phyloP scores from a whole-genome alignment of 2,888 invertebrate species.

The Drosophila borealis region DNA sequence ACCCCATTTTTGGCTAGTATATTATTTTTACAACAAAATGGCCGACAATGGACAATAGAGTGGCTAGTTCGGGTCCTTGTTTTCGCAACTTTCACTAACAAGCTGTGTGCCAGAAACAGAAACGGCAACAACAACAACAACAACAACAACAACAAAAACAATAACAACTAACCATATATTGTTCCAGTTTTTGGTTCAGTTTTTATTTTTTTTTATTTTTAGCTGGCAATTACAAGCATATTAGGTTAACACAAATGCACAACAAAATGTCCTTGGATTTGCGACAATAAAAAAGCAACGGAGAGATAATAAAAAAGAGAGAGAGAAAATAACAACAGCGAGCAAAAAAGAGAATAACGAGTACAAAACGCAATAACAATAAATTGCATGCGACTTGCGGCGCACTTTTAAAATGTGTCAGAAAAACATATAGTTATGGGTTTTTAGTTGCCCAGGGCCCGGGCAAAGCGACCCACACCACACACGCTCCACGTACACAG shows the following conservation, averaged over 20 bases:
- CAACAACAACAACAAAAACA: no score
- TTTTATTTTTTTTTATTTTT: constrained; percentile 36
- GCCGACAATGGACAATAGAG: constrained; percentile 43
- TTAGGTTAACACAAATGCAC: constrained; percentile 73
- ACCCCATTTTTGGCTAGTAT: constrained; percentile 7
- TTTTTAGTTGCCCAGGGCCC: constrained; percentile 61
- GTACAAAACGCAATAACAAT: constrained; percentile 67
- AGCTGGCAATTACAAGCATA: constrained; percentile 71
- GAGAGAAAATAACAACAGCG: constrained; percentile 6
- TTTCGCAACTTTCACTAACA: constrained; percentile 63
- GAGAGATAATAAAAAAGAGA: background rate
- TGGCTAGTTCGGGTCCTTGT: constrained; percentile 43
- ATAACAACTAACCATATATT: constrained; percentile 31
- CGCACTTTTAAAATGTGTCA: constrained; percentile 74
- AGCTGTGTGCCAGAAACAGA: constrained; percentile 53
- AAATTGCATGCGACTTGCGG: constrained; percentile 72
- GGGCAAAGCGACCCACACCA: constrained; percentile 5
- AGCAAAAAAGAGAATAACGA: constrained; percentile 38
- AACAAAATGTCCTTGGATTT: constrained; percentile 71
- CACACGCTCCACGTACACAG: background rate
- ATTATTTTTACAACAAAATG: constrained; percentile 18
- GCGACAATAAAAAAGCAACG: constrained; percentile 17
- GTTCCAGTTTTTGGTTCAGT: constrained; percentile 37
- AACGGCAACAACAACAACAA: constrained; percentile 20
- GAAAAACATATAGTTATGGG: constrained; percentile 76